Conservation (phyloP, 1,140 invertebrate genomes). For the Drosophila dunni region DNA sequence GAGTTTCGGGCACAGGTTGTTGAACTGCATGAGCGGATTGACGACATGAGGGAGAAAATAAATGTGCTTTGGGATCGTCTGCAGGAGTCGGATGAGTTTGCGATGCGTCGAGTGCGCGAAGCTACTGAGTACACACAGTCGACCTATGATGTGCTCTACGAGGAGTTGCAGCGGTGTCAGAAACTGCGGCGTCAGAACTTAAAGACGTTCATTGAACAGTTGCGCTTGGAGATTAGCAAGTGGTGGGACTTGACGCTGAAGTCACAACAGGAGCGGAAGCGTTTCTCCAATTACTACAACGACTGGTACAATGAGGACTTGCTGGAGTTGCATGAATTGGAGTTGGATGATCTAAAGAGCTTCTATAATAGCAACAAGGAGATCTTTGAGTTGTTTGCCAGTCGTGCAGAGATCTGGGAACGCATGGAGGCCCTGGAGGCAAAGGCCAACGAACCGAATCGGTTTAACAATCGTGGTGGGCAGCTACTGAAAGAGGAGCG, state of each 20-base stretch:
- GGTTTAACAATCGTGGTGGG: constrained; percentile 94
- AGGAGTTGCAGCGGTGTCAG: constrained; percentile 88
- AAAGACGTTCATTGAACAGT: constrained; percentile 88
- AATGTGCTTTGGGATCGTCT: constrained; percentile 87
- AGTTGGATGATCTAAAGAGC: constrained; percentile 88
- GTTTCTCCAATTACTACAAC: constrained; percentile 87
- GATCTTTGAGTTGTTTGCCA: constrained; percentile 88
- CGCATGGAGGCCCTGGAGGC: constrained; percentile 89
- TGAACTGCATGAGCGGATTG: constrained; percentile 83
- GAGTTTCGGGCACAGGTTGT: constrained; percentile 59
- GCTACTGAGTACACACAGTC: constrained; percentile 76
- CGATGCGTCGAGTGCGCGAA: constrained; percentile 39
- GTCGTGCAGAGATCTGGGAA: constrained; percentile 88
- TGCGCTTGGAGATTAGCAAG: constrained; percentile 88
- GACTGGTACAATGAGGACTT: constrained; percentile 90
- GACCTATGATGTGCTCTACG: constrained; percentile 86
- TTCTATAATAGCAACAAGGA: constrained; percentile 89
- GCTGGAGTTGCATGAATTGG: constrained; percentile 90
- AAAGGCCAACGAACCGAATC: constrained; percentile 90
- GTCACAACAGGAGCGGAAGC: constrained; percentile 86
- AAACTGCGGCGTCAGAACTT: constrained; percentile 88
- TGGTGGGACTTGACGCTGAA: constrained; percentile 91
- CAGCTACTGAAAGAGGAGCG: constrained; percentile 93
- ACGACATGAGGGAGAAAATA: constrained; percentile 85
- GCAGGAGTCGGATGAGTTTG: constrained; percentile 54